Conservation (phyloP, 2,797 vertebrate genomes). For the Amblyraja radiata region DNA sequence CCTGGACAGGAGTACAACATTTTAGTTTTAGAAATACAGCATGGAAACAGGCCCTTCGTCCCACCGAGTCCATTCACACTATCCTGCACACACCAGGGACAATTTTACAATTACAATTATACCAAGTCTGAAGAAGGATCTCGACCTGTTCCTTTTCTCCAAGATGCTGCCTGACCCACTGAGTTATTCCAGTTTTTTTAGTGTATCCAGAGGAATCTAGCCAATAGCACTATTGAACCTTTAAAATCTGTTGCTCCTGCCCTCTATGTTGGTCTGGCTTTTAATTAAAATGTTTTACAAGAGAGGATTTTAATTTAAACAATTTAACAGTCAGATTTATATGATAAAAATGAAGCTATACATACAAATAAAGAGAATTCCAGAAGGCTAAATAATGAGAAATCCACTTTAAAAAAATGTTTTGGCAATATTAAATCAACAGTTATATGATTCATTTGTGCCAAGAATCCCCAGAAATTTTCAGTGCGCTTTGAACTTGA, state of each 20-base stretch:
- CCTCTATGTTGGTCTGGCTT: neutral
- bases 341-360: neutral
- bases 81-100: too few species aligned
- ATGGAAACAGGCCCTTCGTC: too few species aligned
- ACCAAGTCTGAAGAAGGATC: too few species aligned
- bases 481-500: neutral
- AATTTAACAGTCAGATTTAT: neutral
- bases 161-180: too few species aligned
- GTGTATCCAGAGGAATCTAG: neutral
- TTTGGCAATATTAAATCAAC: neutral
- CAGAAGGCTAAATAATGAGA: slow-evolving; percentile 5
- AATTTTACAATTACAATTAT: too few species aligned
- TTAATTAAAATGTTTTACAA: neutral
- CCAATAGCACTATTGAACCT: neutral
- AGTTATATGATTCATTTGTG: neutral
- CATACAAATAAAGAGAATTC: neutral
- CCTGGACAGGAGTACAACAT: too few species aligned
- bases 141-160: too few species aligned
- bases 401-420: neutral
- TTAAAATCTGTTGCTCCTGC: neutral
- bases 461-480: neutral
- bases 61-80: too few species aligned
- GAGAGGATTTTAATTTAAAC: neutral
- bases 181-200: too few species aligned
- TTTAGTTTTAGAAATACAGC: neutral